Evolutionary conservation across 64 coral and sea anemone species (phyloP), one percentile per base, ranked within the genome.

Genomic region (Actinia tenebrosa): DNA sequence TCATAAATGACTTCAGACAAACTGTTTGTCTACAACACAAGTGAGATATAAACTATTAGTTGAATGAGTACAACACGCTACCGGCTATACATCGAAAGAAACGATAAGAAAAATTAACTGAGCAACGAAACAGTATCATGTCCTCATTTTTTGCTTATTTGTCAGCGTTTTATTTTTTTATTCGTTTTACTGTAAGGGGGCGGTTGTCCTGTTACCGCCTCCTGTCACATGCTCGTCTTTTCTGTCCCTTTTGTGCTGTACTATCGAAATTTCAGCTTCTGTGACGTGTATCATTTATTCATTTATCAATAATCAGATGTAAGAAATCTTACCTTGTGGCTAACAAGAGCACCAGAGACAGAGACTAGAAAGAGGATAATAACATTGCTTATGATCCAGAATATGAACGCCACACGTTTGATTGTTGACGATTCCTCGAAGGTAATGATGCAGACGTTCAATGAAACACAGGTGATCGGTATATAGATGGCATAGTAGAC

Each of bases 1-100:
- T 81, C 79, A 53, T 81, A 81, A 9, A 81, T 45, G 44, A 81
- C 45, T 52, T 81, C 79, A 22, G 79, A 81, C 50, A 81, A 81
- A 53, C 79, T 10, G 22, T 50, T 20, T 53, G 79, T 45, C 79
- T 81, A n/a, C 17, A 81, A 81, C 16, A n/a, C 26, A 42, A 75
- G 26, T 14, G 0, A 37, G 30, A 37, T 37, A 37, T 37, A 10
- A 75, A 30, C 14, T 2, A 75, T 37, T 43, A 27, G 10, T 66
- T 7, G 10, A 66, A 66, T 64, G 3, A 64, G 30, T 37, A 37
- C 4, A 5, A 61, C 18, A 61, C 16, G 47, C 7, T 50, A 50
- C 47, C 30, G 2, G 4, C 3, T 50, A 50, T 8, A 50, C 47
- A 5, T 50, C 47, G 47, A 50, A 50, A 50, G 47, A 50, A 5